Evolutionary conservation across 2,113 vertebrate species (phyloP), one percentile per base, ranked within the genome.

Genomic region (Charina bottae): DNA sequence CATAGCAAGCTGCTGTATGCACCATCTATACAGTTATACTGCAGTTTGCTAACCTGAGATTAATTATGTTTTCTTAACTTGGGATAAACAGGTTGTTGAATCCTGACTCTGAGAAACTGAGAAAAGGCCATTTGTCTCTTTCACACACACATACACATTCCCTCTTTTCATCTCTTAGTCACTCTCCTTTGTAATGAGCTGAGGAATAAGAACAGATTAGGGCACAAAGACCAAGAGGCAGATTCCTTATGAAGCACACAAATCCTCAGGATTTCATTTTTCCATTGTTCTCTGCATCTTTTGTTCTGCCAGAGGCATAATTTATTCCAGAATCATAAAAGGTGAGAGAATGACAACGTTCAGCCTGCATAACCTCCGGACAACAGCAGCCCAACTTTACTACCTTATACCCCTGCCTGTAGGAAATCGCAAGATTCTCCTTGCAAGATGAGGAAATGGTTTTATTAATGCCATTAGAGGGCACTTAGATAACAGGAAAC

Each of bases 401-500:
- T 37, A 55, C 83, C 87, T 8, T 1, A 59, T 26, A 84, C 68
- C 26, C 90, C 68, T 0, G 0, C n/a, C 86, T 59, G 4, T 2
- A 62, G 21, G 56, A 95, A 93, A 94, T 83, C 42, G 54, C 49
- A 64, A 53, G 21, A 68, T 1, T 6, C 12, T 23, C 23, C 83
- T 86, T 89, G 21, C 0, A 92, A 93, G 86, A 49, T 83, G 88
- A 87, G 4, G 0, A 4, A 15, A 15, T 24, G 24, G 19, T 90
- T 92, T 68, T 2, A 68, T 62, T 88, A 91, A 95, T 3, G 83
- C 64, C 68, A 21, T 90, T 92, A 72, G 0, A 64, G 91, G 85
- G 88, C 2, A 15, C 78, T 92, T 85, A 88, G 55, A 60, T 85
- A 94, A 92, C n/a, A 93, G 92, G 95, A 84, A 95, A 93, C 90